Evolutionary conservation across 2,113 vertebrate genomes (phyloP).

Genomic region (Syrrhaptes paradoxus): DNA sequence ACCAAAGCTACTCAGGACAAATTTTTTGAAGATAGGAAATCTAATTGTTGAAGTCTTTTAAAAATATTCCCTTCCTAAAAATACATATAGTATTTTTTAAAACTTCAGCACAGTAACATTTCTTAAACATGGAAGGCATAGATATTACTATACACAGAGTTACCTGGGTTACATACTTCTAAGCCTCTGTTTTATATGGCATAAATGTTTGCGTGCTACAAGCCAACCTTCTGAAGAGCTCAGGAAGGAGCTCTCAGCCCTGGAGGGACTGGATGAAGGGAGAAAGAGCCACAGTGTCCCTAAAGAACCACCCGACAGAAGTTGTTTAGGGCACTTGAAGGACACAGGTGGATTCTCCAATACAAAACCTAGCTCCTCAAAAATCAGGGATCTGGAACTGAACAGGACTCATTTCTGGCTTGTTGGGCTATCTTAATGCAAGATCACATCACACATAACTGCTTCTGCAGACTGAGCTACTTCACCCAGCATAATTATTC

Average conservation of each 20-base stretch:
- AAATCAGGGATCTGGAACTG: background rate
- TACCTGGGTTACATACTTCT: background rate
- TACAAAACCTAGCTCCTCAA: background rate
- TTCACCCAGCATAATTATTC: background rate
- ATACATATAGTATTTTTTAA: background rate
- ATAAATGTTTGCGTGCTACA: background rate
- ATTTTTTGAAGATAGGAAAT: background rate
- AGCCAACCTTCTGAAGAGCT: background rate
- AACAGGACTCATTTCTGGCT: background rate
- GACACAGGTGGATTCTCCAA: background rate
- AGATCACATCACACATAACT: background rate
- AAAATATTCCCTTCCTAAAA: background rate
- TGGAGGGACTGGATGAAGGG: no score
- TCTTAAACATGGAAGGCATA: background rate
- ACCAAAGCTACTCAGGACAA: background rate
- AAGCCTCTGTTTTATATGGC: background rate
- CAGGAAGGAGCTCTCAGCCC: background rate
- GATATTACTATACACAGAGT: background rate
- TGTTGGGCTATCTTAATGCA: rapidly evolving
- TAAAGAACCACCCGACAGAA: background rate
- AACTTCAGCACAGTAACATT: background rate
- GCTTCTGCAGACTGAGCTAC: background rate
- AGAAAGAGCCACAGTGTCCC: background rate
- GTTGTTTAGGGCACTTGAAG: background rate
- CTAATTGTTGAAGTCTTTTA: background rate